phyloP scores from a whole-genome alignment of 2,888 invertebrate species.

The Leptarthrus brevirostris region DNA sequence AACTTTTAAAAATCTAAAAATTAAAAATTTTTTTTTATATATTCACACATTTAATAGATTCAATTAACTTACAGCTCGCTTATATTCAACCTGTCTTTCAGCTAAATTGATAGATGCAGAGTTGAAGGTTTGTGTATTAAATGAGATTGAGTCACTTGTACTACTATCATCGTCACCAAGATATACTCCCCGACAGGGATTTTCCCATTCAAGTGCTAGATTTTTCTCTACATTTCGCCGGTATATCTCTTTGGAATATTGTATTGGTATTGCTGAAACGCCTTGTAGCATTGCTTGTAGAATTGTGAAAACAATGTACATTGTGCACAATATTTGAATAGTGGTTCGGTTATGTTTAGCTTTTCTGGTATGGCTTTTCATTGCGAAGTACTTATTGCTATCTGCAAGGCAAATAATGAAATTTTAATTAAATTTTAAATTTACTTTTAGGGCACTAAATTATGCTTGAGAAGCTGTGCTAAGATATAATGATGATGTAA shows the following conservation, averaged over 20 bases:
- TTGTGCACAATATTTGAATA: conserved; percentile 53
- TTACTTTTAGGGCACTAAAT: too few relatives aligned
- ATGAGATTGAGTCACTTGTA: neutral
- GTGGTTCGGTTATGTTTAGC: conserved; percentile 56
- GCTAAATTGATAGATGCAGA: too few relatives aligned
- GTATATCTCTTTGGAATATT: conserved; percentile 10
- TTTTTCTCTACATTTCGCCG: conserved; percentile 12
- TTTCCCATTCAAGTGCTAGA: conserved; percentile 60
- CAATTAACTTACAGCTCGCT: conserved; percentile 20
- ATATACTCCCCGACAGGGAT: conserved; percentile 61
- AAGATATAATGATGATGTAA: too few relatives aligned
- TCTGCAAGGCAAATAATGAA: conserved; percentile 57
- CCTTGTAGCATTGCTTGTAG: conserved; percentile 48
- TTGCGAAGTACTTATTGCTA: conserved; percentile 60
- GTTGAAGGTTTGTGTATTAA: too few relatives aligned
- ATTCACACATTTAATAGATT: neutral
- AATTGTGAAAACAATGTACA: conserved; percentile 50
- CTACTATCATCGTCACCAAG: neutral
- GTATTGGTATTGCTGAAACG: conserved; percentile 6
- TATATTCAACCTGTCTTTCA: neutral
- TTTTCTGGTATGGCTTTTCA: conserved; percentile 61
- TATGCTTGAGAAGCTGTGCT: too few relatives aligned
- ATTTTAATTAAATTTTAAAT: conserved; percentile 18
- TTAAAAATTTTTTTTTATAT: neutral
- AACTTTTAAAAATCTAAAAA: conserved; percentile 27